Base-by-base conservation (phyloP, 2,113 vertebrate genomes). In the Motacilla tschutschensis region DNA sequence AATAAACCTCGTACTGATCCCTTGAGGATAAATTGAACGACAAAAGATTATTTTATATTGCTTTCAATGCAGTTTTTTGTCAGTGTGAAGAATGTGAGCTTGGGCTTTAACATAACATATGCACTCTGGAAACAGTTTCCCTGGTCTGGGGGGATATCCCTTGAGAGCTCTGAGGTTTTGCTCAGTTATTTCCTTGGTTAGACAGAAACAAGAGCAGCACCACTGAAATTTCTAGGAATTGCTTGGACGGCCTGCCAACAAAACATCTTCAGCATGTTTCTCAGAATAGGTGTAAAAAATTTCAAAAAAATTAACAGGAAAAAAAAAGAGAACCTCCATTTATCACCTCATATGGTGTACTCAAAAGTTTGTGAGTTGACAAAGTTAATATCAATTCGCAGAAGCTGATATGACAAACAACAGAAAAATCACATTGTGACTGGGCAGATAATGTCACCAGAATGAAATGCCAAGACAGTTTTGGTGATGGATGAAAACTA, bases 401-500 rank as follows among this genome's bases (percentile, higher is more conserved):
- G 76, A 50, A 83, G 64, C 43, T 22, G 62, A 29, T 88, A 85
- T 43, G 69, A 89, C 54, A 82, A 84, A 93, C 64, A 85, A 83
- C 81, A 76, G 41, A 35, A 77, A 78, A 89, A 86, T 36, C 87
- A 92, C 84, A 84, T 19, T 5, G 86, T 46, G 79, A 77, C 35
- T 2, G 16, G 88, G 84, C 77, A 71, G 89, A 82, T 70, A 87
- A 94, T 8, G 78, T 82, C 84, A 63, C 41, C 85, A 9, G 58
- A 59, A 94, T 91, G 93, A 78, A 89, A 95, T 80, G 74, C 86
- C 92, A 78, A 33, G 84, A 90, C 31, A 1, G 28, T 79, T 57
- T 65, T 50, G 36, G 80, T 80, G 88, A 95, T 88, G 90, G 82
- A 94, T 95, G 94, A n/a, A 21, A 93, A 81, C 82, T 71, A 87